Evolutionary conservation across 2,797 vertebrate species (phyloP).

Genomic region (Channallabes apus): DNA sequence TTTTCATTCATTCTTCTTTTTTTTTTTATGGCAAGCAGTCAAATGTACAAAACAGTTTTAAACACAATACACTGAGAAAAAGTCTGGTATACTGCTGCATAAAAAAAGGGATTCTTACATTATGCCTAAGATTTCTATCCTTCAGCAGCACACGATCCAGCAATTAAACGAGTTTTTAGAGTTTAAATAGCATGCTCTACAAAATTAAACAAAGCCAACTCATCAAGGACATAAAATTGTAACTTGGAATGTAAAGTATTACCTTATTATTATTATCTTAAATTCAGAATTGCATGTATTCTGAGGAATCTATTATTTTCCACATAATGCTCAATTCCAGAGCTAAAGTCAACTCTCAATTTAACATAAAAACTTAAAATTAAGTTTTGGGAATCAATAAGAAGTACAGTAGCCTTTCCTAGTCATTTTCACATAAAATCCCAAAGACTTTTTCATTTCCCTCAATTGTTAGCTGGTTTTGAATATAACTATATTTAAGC

Average conservation of each 20-base stretch:
- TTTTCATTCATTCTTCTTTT: background rate
- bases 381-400: background rate
- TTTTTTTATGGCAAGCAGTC: background rate
- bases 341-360: background rate
- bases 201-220: background rate
- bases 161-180: background rate
- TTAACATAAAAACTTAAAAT: background rate
- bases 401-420: background rate
- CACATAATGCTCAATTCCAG: background rate
- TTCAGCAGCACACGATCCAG: background rate
- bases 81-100: background rate
- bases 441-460: background rate
- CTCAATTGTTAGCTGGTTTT: background rate
- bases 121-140: background rate
- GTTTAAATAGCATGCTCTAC: background rate
- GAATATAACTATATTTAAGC: background rate
- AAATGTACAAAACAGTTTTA: background rate
- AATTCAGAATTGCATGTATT: background rate
- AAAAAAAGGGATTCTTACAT: background rate
- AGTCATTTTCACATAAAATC: no score
- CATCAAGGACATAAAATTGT: background rate
- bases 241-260: background rate
- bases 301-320: background rate
- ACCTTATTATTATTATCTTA: no score
- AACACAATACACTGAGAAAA: background rate